Evolutionary conservation across 2,797 vertebrate species (phyloP).

Genomic region (Lindbergichthys nudifrons): DNA sequence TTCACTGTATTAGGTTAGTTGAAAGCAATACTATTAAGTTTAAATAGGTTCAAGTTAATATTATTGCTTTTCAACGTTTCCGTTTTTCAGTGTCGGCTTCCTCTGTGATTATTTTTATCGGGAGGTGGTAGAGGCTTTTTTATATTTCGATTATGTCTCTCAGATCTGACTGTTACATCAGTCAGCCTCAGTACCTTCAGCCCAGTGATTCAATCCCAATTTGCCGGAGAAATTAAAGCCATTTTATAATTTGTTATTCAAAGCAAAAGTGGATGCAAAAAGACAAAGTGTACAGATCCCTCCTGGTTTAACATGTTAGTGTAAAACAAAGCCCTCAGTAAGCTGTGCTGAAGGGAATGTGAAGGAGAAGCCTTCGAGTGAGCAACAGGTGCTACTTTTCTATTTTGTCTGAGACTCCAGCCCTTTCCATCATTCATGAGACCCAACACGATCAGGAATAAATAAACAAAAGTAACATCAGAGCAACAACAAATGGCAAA

Average conservation of each 20-base stretch:
- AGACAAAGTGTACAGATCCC: slow-evolving; percentile 37
- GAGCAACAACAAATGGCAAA: slow-evolving; percentile 67
- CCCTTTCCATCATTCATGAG: slow-evolving; percentile 76
- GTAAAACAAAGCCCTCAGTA: slow-evolving; percentile 64
- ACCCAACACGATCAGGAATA: slow-evolving; percentile 69
- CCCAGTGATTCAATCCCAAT: slow-evolving; percentile 48
- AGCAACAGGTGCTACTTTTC: slow-evolving; percentile 76
- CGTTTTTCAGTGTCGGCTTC: slow-evolving; percentile 23
- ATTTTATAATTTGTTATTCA: slow-evolving; percentile 42
- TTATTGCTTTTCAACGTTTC: too few relatives aligned
- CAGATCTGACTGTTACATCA: slow-evolving; percentile 40
- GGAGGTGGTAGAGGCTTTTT: slow-evolving; percentile 62
- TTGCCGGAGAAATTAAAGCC: slow-evolving; percentile 26
- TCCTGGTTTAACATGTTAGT: slow-evolving; percentile 41
- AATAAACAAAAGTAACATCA: slow-evolving; percentile 64
- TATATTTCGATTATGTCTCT: slow-evolving; percentile 75
- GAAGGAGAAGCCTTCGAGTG: slow-evolving; percentile 77
- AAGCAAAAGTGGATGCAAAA: slow-evolving; percentile 49
- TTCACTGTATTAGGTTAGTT: too few relatives aligned
- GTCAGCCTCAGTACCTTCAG: slow-evolving; percentile 46
- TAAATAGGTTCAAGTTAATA: too few relatives aligned
- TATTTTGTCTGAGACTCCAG: slow-evolving; percentile 73
- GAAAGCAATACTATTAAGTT: too few relatives aligned
- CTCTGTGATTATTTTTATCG: slow-evolving; percentile 40
- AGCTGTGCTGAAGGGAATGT: slow-evolving; percentile 82